These are phyloP conservation scores for Ceratina japonica DNA, from an alignment of 1,140 invertebrate genomes.

Conservation along the genomic window DNA sequence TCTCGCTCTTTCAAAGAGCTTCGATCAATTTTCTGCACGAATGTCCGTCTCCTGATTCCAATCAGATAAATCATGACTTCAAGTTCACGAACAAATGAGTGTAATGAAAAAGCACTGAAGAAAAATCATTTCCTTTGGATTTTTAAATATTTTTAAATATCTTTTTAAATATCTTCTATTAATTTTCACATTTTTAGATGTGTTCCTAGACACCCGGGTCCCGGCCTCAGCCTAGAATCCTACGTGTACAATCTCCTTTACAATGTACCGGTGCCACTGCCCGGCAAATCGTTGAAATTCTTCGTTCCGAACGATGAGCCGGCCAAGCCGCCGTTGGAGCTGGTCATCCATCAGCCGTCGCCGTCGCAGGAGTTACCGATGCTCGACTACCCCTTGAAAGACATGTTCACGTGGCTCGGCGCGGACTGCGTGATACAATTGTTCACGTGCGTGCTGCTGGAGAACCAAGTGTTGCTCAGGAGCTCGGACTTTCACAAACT, in stretches of 20 bases:
- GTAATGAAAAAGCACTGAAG: too few species aligned
- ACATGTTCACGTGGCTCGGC: conserved; percentile 92
- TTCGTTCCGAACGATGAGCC: conserved; percentile 87
- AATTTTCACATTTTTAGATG: conserved; percentile 79
- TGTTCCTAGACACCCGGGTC: conserved; percentile 85
- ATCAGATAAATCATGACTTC: too few species aligned
- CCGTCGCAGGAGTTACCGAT: conserved; percentile 91
- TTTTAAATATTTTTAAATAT: too few species aligned
- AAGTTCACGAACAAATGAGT: too few species aligned
- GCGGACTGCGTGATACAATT: conserved; percentile 95
- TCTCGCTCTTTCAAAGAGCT: neutral
- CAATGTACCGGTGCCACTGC: conserved; percentile 93
- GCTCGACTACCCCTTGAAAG: conserved; percentile 94
- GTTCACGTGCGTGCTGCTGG: conserved; percentile 96
- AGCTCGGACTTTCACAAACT: conserved; percentile 96
- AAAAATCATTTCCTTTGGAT: neutral
- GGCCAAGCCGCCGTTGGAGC: conserved; percentile 84
- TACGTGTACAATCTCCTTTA: conserved; percentile 97
- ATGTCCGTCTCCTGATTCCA: too few species aligned
- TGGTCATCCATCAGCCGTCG: conserved; percentile 86
- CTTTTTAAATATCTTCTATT: too few species aligned
- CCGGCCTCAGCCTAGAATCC: conserved; percentile 90
- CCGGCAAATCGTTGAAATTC: conserved; percentile 92
- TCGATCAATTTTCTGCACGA: too few species aligned
- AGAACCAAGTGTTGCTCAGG: conserved; percentile 97